Base-by-base conservation (phyloP, 2,113 vertebrate species). In the Pseudorhombus dupliciocellatus region DNA sequence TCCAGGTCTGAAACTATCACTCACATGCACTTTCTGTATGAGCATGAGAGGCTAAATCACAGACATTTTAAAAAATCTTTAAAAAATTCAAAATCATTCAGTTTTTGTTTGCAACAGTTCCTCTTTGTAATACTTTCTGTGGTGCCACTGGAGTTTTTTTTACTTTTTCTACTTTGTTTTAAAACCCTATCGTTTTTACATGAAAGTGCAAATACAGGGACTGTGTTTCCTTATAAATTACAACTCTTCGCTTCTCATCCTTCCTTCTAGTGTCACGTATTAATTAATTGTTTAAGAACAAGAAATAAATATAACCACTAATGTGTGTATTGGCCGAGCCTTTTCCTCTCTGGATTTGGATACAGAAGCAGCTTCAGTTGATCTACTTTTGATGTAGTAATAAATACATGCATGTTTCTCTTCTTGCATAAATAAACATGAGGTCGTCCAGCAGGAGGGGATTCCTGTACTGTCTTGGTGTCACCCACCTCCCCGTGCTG, bases 331-430 rank as follows among this genome's bases (percentile, higher is more conserved):
- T 40, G 24, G 44, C 25, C 16, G 44, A 30, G 12, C 21, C 31
- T 65, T 51, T 63, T 63, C 20, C 16, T 55, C 15, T 65, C 42
- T 63, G 37, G 68, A 65, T 34, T 26, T 6, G 51, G 53, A 67
- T 22, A 62, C 25, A 28, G n/a, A 55, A 63, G 70, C 56, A 70
- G 60, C 74, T 51, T 66, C 25, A 59, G 24, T 55, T 42, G 16
- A 40, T 52, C 53, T 37, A 21, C 42, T 30, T 78, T 79, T 64
- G 57, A 62, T 61, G 34, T 68, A 46, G 66, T 77, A 77, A 89
- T 83, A 85, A 89, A 90, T 82, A 83, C 20, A 61, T 54, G 57
- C 72, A 44, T 83, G 20, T 79, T 81, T 70, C 66, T 70, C 65
- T 76, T 42, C 58, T 73, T 50, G 24, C 28, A 20, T 55, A 59